Conservation (phyloP, 2,113 vertebrate genomes). For the Apeltes quadracus region DNA sequence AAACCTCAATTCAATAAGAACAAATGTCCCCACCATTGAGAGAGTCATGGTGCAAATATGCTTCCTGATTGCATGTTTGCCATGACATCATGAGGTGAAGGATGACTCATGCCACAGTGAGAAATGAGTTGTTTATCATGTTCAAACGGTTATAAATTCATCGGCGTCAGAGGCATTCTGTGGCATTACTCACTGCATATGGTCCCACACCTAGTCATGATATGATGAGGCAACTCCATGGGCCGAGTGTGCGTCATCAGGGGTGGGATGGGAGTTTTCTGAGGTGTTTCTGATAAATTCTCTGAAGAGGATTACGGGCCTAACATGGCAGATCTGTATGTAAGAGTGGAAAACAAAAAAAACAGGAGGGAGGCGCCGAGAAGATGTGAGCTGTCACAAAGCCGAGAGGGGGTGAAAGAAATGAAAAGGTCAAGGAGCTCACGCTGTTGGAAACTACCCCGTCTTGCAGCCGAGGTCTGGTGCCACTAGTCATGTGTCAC, state of each 20-base stretch:
- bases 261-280: slow-evolving; percentile 21
- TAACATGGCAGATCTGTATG: not conserved
- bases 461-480: slow-evolving; percentile 29
- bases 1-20: slow-evolving; percentile 12
- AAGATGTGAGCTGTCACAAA: not conserved
- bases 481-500: slow-evolving; percentile 67
- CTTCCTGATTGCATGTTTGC: slow-evolving; percentile 45
- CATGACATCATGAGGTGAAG: slow-evolving; percentile 64
- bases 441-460: slow-evolving; percentile 50
- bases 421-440: slow-evolving; percentile 52
- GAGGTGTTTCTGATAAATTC: slow-evolving; percentile 39
- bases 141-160: slow-evolving; percentile 73
- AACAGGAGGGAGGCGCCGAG: not conserved
- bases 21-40: slow-evolving; percentile 35
- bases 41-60: slow-evolving; percentile 50
- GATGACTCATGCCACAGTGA: slow-evolving; percentile 67
- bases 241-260: slow-evolving; percentile 62
- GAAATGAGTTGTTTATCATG: slow-evolving; percentile 69
- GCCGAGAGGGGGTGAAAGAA: slow-evolving; percentile 1
- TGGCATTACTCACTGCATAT: slow-evolving; percentile 68
- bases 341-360: not conserved
- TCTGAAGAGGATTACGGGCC: slow-evolving; percentile 17
- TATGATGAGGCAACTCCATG: slow-evolving; percentile 49
- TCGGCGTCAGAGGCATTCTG: slow-evolving; percentile 68
- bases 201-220: slow-evolving; percentile 66